Evolutionary conservation across 2,888 invertebrate genomes (phyloP).

Genomic region (Morpho deidamia): DNA sequence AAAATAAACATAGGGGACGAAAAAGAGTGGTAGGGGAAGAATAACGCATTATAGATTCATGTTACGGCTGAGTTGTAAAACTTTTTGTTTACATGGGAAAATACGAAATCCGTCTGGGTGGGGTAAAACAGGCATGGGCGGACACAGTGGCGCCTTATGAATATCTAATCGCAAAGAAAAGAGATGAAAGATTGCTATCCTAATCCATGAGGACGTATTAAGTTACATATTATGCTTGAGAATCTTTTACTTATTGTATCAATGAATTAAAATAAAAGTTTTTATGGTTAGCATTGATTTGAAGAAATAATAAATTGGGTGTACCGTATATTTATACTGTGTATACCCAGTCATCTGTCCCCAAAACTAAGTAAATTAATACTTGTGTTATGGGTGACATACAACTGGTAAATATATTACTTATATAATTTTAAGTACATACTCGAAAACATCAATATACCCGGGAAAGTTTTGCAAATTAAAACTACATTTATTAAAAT

Average conservation of each 20-base stretch:
- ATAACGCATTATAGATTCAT: conserved; percentile 52
- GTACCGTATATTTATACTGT: too few relatives aligned
- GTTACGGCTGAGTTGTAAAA: conserved; percentile 44
- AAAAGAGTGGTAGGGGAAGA: conserved; percentile 20
- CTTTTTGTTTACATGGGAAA: conserved; percentile 59
- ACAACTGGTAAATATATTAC: too few relatives aligned
- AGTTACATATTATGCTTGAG: conserved; percentile 41
- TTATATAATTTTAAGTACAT: too few relatives aligned
- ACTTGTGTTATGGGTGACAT: too few relatives aligned
- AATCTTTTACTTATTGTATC: conserved; percentile 9
- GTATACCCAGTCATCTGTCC: too few relatives aligned
- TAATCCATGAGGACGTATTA: conserved; percentile 62
- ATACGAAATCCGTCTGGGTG: conserved; percentile 41
- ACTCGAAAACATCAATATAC: too few relatives aligned
- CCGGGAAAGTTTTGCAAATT: too few relatives aligned
- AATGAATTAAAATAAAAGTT: too few relatives aligned
- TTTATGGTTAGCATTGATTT: too few relatives aligned
- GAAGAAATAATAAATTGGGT: too few relatives aligned
- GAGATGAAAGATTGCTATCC: conserved; percentile 60
- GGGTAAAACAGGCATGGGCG: conserved; percentile 34
- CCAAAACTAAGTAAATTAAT: too few relatives aligned
- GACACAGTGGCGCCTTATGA: conserved; percentile 52
- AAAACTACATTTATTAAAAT: too few relatives aligned
- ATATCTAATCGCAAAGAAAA: conserved; percentile 61
- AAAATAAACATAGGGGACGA: neutral